Percentiles rank a stretch among this genome's conserved stretches.
Evolutionary conservation across 2,113 vertebrate genomes (phyloP).

Genomic region (Salvelinus namaycush): DNA sequence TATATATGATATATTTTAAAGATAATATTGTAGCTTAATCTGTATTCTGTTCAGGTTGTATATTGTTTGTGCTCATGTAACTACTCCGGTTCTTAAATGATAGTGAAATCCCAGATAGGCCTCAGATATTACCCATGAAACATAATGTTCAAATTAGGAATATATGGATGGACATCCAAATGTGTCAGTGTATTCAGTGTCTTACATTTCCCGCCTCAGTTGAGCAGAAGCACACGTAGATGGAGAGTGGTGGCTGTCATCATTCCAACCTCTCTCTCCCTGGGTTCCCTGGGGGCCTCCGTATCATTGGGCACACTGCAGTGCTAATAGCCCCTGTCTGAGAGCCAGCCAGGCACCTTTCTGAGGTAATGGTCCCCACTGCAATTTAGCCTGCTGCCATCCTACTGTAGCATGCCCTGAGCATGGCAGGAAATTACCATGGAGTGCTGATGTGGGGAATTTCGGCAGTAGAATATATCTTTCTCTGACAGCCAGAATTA

Average conservation of each 20-base stretch:
- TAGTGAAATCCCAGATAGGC: not conserved
- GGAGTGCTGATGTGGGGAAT: conserved; percentile 60
- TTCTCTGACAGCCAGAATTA: conserved; percentile 57
- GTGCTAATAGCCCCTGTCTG: conserved; percentile 65
- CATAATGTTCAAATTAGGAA: not conserved
- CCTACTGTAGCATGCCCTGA: conserved; percentile 58
- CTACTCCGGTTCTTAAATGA: not conserved
- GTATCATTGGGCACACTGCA: conserved; percentile 64
- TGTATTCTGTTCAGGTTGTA: not conserved
- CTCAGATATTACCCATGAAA: conserved; percentile 3
- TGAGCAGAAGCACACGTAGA: conserved; percentile 37
- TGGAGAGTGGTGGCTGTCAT: conserved; percentile 50
- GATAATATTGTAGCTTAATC: not conserved
- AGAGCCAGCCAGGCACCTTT: conserved; percentile 57
- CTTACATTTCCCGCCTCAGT: conserved; percentile 39
- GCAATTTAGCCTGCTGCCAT: conserved; percentile 58
- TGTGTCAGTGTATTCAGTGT: conserved; percentile 31
- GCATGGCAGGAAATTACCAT: conserved; percentile 62
- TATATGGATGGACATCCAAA: conserved; percentile 17
- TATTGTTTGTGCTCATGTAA: not conserved
- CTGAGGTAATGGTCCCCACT: conserved; percentile 59
- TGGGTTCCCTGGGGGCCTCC: conserved; percentile 46
- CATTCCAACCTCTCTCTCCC: conserved; percentile 48
- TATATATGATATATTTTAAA: not conserved
- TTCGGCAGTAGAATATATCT: conserved; percentile 50